Conservation (phyloP, 1,140 invertebrate species). For the Nomia melanderi region DNA sequence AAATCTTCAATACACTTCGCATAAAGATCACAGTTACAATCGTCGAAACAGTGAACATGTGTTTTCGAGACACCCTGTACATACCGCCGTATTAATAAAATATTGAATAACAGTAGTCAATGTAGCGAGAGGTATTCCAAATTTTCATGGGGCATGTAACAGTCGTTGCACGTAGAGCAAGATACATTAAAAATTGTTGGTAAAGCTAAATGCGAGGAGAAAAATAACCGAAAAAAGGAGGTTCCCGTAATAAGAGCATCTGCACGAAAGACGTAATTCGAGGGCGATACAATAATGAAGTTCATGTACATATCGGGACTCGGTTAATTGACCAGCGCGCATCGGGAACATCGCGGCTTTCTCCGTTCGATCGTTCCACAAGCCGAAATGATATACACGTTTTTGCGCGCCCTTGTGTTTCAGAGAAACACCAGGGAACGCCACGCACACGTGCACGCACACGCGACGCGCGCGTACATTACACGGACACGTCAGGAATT, state of each 20-base stretch:
- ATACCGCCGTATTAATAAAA: too few species aligned
- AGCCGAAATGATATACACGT: background rate
- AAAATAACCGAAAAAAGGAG: too few species aligned
- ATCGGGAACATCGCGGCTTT: background rate
- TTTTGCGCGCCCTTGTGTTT: background rate
- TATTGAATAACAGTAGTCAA: too few species aligned
- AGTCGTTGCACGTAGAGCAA: background rate
- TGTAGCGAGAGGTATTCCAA: too few species aligned
- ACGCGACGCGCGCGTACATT: too few species aligned
- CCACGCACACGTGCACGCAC: background rate
- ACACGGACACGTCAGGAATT: background rate
- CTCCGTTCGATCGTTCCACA: background rate
- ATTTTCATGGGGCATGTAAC: too few species aligned
- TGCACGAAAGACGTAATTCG: background rate
- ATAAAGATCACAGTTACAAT: too few species aligned
- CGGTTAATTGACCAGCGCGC: background rate
- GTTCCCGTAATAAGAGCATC: background rate
- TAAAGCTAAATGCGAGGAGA: background rate
- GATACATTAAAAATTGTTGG: background rate
- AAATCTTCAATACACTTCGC: too few species aligned
- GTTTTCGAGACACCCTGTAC: too few species aligned
- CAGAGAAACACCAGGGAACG: background rate
- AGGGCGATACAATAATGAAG: background rate
- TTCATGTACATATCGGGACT: background rate
- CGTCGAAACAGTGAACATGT: too few species aligned